A percentile compares a stretch with the other conserved stretches of the same genome.
These are phyloP conservation scores for Tetraneura akinire DNA, from an alignment of 1,140 invertebrate genomes.

Conservation along the genomic window DNA sequence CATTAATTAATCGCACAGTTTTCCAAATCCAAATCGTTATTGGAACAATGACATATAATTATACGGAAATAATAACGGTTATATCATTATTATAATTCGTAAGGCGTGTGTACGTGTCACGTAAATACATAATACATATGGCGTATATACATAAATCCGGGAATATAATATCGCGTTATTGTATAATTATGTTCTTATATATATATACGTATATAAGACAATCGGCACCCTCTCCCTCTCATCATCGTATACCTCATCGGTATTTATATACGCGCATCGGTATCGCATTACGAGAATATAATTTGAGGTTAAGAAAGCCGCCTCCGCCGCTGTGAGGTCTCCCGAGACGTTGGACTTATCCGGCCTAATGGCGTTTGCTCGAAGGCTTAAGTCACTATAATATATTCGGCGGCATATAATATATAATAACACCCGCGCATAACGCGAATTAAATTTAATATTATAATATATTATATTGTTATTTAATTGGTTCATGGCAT, in stretches of 20 bases:
- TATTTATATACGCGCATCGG: slow-evolving; percentile 30
- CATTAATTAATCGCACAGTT: background rate
- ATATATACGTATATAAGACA: background rate
- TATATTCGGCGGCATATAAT: background rate
- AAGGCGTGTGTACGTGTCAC: background rate
- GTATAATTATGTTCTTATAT: background rate
- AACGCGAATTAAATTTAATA: too few species aligned
- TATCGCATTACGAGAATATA: slow-evolving; percentile 16
- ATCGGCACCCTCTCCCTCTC: too few species aligned
- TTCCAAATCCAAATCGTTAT: background rate
- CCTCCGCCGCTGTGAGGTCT: background rate
- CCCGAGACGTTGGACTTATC: slow-evolving; percentile 43
- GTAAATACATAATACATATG: background rate
- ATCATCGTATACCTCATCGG: too few species aligned
- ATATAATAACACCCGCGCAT: too few species aligned
- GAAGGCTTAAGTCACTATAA: slow-evolving; percentile 13
- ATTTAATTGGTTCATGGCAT: too few species aligned
- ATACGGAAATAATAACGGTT: too few species aligned
- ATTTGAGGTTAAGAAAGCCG: slow-evolving; percentile 1
- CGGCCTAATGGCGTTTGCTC: slow-evolving; percentile 21
- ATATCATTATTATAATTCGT: background rate
- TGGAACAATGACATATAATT: background rate
- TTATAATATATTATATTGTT: too few species aligned
- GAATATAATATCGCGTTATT: background rate
- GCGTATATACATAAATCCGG: background rate